Evolutionary conservation across 1,140 invertebrate species (phyloP).

Genomic region (Leptopilina clavipes): DNA sequence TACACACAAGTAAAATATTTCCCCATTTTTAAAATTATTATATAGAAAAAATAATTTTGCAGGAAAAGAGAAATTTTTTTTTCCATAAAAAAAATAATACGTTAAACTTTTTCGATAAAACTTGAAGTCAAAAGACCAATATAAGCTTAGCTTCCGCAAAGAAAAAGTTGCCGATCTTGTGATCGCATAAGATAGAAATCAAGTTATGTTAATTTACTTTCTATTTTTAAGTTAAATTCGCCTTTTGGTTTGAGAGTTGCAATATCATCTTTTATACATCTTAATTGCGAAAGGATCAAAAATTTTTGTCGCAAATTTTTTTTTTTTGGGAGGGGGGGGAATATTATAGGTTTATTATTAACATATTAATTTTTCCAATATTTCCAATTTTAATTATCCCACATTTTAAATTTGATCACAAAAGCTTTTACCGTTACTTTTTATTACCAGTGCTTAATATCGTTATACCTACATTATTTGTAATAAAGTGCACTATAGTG

Average conservation of each 20-base stretch:
- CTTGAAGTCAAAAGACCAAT: slow-evolving; percentile 58
- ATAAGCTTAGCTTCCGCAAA: slow-evolving; percentile 48
- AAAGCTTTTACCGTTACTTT: slow-evolving; percentile 8
- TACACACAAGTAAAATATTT: too few relatives aligned
- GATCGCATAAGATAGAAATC: slow-evolving; percentile 26
- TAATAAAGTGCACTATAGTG: neutral
- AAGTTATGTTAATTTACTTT: slow-evolving; percentile 33
- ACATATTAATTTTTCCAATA: neutral
- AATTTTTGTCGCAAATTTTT: too few relatives aligned
- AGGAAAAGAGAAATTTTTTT: too few relatives aligned
- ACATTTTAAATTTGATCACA: neutral
- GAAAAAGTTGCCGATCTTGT: slow-evolving; percentile 21
- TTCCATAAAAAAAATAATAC: too few relatives aligned
- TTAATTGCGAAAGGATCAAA: neutral
- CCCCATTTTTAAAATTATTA: too few relatives aligned
- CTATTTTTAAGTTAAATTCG: slow-evolving; percentile 8
- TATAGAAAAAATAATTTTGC: too few relatives aligned
- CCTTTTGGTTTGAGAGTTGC: neutral
- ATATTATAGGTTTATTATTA: too few relatives aligned
- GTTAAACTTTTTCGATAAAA: slow-evolving; percentile 65
- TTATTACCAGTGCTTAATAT: neutral
- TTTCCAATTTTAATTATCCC: neutral
- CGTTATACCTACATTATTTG: neutral
- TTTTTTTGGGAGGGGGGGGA: too few relatives aligned
- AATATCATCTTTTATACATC: slow-evolving; percentile 7